Base-by-base conservation (phyloP, 1,140 invertebrate species). In the Pomacea maculata region DNA sequence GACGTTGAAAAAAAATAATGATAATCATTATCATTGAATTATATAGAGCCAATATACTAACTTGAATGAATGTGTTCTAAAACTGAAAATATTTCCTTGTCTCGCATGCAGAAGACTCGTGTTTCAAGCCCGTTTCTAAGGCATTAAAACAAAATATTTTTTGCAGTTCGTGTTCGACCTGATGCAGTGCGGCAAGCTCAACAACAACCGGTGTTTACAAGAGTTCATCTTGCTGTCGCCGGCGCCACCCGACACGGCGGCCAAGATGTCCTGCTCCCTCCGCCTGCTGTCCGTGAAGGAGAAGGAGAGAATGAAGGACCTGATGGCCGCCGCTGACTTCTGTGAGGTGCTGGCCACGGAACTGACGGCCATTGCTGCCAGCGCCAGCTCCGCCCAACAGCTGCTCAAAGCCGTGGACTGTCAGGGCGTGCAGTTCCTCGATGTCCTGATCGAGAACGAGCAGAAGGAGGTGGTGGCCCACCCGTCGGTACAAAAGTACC, bases 321-420 rank as follows among this genome's bases (percentile, higher is more conserved):
- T 99, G 78, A 95, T 97, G 86, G 95, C 95, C 14, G 98, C 97
- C 63, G 97, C 97, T 3, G 96, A 97, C 86, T 97, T 97, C 91
- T 99, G 97, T 89, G 98, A 99, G 92, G 94, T 95, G 7, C 98
- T 99, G 96, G 98, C 98, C 3, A 98, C 97, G 0, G 98, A 99
- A 89, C 91, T 99, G 75, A 89, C 99, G 67, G 96, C 98, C 7
- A 93, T 99, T 80, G 97, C 98, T 0, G 96, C 98, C 11, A 97
- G 96, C 34, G 95, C 96, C 1, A 97, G 98, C 91, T 98, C 97
- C 52, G 96, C 98, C 3, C 86, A 87, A 29, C 83, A 85, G 14
- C 73, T 91, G 10, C 85, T 92, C 4, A 90, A 90, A 74, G 83
- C 90, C 3, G 84, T 91, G 4, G 91, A 92, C 78, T 84, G 83